These are phyloP conservation scores for Parnassius apollo DNA, from an alignment of 2,888 invertebrate species.

Conservation along the genomic window DNA sequence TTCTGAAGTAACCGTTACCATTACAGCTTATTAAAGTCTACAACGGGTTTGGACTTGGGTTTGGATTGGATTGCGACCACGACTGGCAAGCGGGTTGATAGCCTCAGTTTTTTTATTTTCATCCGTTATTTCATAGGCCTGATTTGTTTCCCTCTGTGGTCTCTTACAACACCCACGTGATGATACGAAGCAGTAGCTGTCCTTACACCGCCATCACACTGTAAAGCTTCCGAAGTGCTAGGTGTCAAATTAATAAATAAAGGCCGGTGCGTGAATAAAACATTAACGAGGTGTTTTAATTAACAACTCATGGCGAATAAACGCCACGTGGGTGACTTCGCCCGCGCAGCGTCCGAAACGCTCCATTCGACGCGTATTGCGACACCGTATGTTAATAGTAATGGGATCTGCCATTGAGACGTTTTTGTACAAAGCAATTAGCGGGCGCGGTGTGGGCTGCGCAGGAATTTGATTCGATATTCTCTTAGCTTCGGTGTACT, in stretches of 20 bases:
- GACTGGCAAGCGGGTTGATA: too few species aligned
- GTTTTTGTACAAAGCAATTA: conserved; percentile 56
- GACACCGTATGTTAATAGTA: conserved; percentile 61
- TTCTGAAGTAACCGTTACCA: too few species aligned
- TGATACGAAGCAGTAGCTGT: too few species aligned
- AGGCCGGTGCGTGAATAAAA: conserved; percentile 1
- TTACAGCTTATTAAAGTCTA: too few species aligned
- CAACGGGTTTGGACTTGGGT: too few species aligned
- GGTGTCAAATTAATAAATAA: too few species aligned
- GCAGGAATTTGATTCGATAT: conserved; percentile 19
- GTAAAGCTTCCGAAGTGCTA: not conserved
- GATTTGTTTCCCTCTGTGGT: too few species aligned
- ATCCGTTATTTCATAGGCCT: too few species aligned
- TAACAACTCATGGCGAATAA: not conserved
- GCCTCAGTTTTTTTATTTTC: too few species aligned
- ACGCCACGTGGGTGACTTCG: conserved; percentile 15
- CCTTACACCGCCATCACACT: not conserved
- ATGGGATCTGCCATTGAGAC: conserved; percentile 53
- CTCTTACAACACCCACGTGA: too few species aligned
- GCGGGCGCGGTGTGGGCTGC: conserved; percentile 42
- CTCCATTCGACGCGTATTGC: conserved; percentile 30
- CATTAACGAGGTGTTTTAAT: conserved; percentile 16
- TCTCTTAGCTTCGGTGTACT: conserved; percentile 3
- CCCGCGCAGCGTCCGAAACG: conserved; percentile 9
- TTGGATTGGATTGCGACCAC: too few species aligned